Evolutionary conservation across 2,888 invertebrate species (phyloP), one percentile per base, ranked within the genome.

Genomic region (Pyrrhosoma nymphula): DNA sequence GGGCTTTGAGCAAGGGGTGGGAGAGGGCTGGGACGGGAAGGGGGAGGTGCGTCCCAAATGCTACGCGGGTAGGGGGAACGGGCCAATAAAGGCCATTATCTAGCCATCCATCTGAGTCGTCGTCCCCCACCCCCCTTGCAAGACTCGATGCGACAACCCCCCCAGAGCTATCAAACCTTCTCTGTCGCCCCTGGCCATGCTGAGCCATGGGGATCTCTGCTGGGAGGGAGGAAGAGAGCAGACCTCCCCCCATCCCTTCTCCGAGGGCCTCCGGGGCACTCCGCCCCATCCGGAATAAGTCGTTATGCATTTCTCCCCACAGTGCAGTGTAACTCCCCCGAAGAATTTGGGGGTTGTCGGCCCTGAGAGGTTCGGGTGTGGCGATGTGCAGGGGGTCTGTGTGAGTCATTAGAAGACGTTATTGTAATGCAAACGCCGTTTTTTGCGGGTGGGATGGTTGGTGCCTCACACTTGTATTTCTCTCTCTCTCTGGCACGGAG

Each of bases 71-170:
- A 26, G 56, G 56, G 91, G 91, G 63, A 30, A 3, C 69, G 6
- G 93, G 93, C 75, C 93, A 93, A 93, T 93, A 93, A 93, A 93
- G 93, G 55, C 93, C 69, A 93, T 93, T 93, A 93, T 93, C 93
- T 93, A 63, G 91, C 91, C 63, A 91, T 91, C 93, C 93, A 93
- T 93, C 93, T 47, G 93, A 69, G 47, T 63, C 91, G 26, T 91
- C 56, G 1, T 35, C 63, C 88, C 88, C 60, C 90, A 14, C 60
- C 39, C 30, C n/a, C 63, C 63, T 63, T n/a, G 26, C 12, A 35
- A 26, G n/a, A 26, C 14, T 14, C 14, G 35, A 35, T 8, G 82
- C 47, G n/a, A 69, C 93, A 69, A 55, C 93, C 69, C 63, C 93
- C 91, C 91, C 56, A 26, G 26, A 1, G 3, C 88, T 39, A 39